phyloP scores from a whole-genome alignment of 1,140 invertebrate species.

The Limonius californicus region DNA sequence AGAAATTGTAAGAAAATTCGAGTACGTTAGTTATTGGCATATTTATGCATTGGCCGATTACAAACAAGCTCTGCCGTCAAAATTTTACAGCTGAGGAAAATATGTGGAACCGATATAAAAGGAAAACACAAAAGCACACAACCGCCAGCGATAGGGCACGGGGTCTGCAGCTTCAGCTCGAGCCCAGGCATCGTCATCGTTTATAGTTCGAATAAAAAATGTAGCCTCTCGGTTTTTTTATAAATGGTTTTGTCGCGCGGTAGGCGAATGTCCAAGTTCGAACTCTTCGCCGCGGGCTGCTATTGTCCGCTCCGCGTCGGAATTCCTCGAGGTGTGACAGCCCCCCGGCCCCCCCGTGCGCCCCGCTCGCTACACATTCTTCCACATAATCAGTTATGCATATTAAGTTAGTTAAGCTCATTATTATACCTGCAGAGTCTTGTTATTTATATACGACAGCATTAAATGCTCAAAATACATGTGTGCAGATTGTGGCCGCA shows the following conservation, averaged over 20 bases:
- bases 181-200: not conserved
- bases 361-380: conserved; percentile 34
- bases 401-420: conserved; percentile 48
- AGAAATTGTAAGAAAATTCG: too few species aligned
- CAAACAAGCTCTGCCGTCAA: too few species aligned
- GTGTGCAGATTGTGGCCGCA: conserved; percentile 16
- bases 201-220: conserved; percentile 3
- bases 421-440: conserved; percentile 44
- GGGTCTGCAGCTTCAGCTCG: not conserved
- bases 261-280: conserved; percentile 31
- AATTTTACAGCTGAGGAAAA: too few species aligned
- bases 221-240: conserved; percentile 20
- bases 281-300: conserved; percentile 27
- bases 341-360: conserved; percentile 13
- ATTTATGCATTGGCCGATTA: too few species aligned
- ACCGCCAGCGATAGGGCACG: not conserved
- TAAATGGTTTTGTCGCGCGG: conserved; percentile 38
- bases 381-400: conserved; percentile 46
- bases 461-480: conserved; percentile 31
- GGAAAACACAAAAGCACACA: not conserved
- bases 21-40: too few species aligned
- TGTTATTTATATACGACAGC: conserved; percentile 43
- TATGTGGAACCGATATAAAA: too few species aligned
- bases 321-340: conserved; percentile 44
- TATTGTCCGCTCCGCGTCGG: conserved; percentile 34